A percentile compares a stretch with the other conserved stretches of the same genome.
Conservation (phyloP, 2,113 vertebrate species). For the Euleptes europaea region DNA sequence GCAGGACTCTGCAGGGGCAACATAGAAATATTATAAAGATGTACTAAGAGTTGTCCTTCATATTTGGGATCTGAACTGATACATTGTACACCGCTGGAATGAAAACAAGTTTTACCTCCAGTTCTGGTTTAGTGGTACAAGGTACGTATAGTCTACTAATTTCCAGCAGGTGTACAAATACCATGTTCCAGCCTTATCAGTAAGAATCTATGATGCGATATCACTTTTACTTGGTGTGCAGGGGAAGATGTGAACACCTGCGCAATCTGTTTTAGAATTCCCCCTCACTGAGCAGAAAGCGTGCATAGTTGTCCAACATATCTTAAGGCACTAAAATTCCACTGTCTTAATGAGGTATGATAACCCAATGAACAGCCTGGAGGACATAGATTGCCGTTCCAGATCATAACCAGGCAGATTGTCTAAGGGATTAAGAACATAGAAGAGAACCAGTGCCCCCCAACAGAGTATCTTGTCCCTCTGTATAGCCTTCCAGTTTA, state of each 20-base stretch:
- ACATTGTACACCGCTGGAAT: neutral
- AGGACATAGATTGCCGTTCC: neutral
- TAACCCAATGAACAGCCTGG: neutral
- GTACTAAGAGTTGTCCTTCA: neutral
- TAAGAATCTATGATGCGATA: neutral
- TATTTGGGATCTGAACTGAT: neutral
- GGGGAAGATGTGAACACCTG: too few relatives aligned
- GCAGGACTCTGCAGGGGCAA: too few relatives aligned
- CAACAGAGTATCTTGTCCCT: neutral
- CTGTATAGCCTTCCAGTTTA: too few relatives aligned
- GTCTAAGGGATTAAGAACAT: too few relatives aligned
- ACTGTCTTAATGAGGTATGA: neutral
- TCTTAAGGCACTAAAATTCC: neutral
- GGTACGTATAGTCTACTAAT: neutral
- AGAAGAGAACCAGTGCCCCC: neutral
- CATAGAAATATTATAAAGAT: too few relatives aligned
- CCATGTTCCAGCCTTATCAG: too few relatives aligned
- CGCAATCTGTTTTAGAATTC: too few relatives aligned
- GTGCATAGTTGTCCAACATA: neutral
- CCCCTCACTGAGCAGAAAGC: neutral
- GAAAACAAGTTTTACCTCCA: neutral
- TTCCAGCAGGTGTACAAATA: neutral
- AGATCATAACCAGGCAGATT: neutral
- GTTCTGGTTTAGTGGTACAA: neutral
- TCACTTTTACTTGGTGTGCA: neutral